These are phyloP conservation scores for Delphinus delphis DNA, from an alignment of 2,113 vertebrate genomes.

Conservation along the genomic window DNA sequence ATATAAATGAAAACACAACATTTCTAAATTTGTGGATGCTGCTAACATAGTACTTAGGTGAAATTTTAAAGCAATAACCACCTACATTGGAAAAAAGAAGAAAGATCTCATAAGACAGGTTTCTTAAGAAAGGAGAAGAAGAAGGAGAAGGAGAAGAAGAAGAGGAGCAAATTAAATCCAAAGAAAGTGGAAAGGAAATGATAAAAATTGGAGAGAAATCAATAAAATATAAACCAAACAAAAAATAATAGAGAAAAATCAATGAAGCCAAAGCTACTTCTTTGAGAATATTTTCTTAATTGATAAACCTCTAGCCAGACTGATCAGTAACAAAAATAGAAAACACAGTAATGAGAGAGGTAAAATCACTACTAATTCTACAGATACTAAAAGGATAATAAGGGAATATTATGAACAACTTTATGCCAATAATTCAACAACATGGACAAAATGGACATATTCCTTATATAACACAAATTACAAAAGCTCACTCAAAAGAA, in stretches of 20 bases:
- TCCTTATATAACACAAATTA: background rate
- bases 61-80: background rate
- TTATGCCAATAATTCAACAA: background rate
- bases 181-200: background rate
- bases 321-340: background rate
- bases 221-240: background rate
- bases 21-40: background rate
- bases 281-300: background rate
- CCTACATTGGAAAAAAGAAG: background rate
- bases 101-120: background rate
- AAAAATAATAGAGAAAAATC: background rate
- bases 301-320: background rate
- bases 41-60: background rate
- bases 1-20: background rate
- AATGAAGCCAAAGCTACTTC: background rate
- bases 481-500: background rate
- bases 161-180: background rate
- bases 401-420: background rate
- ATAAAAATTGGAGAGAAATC: constrained; percentile 40
- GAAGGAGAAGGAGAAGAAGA: background rate
- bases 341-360: background rate
- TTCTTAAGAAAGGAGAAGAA: background rate
- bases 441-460: background rate
- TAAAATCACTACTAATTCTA: background rate
- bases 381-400: background rate